Evolutionary conservation across 2,113 vertebrate genomes (phyloP), one percentile per base, ranked within the genome.

Genomic region (Peromyscus maniculatus): DNA sequence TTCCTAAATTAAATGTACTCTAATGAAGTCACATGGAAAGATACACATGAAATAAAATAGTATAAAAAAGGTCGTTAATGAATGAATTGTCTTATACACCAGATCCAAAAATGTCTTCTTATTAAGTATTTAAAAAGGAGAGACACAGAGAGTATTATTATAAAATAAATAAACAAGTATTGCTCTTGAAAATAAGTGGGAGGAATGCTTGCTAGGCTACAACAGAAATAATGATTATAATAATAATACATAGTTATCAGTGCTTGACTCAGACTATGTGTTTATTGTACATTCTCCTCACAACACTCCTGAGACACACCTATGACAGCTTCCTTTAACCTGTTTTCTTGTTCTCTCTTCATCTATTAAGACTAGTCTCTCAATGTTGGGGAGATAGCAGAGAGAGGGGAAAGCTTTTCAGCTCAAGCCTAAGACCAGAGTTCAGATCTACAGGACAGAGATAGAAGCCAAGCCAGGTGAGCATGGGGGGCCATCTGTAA

Each of bases 1-100:
- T 97, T 87, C 12, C 91, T 78, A 90, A 93, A 82, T n/a, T 93
- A 88, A 94, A 74, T 82, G 93, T 71, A 52, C 13, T 57, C 22
- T 72, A 59, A 21, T 91, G 46, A 92, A 69, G 16, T 19, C 59
- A 87, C 5, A 74, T 88, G 66, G 59, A 57, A 66, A 93, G 57
- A 62, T 17, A 84, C 31, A 66, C 4, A 11, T 31, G 59, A 78
- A 59, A 80, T 39, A 26, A 89, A 88, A 57, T 3, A 59, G 7
- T 55, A 9, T 77, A 67, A 31, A 89, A 92, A 72, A 91, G 69
- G 28, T 3, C n/a, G 26, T 8, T 16, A 84, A 52, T n/a, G 13
- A 19, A 75, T 46, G 78, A 87, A 67, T 78, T 87, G 64, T 55
- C 62, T 89, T 36, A 49, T 36, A 55, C 2, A 57, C 59, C 2